phyloP scores from a whole-genome alignment of 2,113 vertebrate species.

The Illadopsis cleaveri region DNA sequence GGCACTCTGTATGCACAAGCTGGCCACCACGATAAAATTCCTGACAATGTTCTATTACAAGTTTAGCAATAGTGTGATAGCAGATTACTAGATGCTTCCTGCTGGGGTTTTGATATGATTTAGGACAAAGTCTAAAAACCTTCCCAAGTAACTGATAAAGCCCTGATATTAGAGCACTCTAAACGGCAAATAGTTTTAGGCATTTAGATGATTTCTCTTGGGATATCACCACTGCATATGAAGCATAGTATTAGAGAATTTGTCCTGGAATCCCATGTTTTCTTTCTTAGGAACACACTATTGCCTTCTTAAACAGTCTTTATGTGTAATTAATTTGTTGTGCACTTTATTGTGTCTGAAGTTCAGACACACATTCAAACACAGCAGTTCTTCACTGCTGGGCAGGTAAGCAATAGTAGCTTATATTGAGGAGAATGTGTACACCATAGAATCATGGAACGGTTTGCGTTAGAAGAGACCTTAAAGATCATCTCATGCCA shows the following conservation, averaged over 20 bases:
- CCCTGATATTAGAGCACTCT: background rate
- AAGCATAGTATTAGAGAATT: background rate
- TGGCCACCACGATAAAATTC: background rate
- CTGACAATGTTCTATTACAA: background rate
- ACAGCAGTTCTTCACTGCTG: background rate
- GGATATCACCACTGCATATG: background rate
- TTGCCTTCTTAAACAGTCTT: background rate
- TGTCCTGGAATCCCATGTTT: background rate
- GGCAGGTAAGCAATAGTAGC: background rate
- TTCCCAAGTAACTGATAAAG: background rate
- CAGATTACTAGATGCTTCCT: background rate
- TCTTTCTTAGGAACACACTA: background rate
- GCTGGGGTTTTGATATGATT: background rate
- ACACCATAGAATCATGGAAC: background rate
- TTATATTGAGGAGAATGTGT: background rate
- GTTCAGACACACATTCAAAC: background rate
- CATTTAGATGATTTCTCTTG: background rate
- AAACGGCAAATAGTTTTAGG: background rate
- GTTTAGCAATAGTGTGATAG: background rate
- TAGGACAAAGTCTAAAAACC: background rate
- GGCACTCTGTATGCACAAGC: background rate
- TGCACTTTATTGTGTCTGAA: background rate
- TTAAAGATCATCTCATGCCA: background rate
- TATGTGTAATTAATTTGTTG: background rate
- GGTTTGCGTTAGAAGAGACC: background rate